Conservation (phyloP, 2,113 vertebrate species). For the Apteryx owenii region DNA sequence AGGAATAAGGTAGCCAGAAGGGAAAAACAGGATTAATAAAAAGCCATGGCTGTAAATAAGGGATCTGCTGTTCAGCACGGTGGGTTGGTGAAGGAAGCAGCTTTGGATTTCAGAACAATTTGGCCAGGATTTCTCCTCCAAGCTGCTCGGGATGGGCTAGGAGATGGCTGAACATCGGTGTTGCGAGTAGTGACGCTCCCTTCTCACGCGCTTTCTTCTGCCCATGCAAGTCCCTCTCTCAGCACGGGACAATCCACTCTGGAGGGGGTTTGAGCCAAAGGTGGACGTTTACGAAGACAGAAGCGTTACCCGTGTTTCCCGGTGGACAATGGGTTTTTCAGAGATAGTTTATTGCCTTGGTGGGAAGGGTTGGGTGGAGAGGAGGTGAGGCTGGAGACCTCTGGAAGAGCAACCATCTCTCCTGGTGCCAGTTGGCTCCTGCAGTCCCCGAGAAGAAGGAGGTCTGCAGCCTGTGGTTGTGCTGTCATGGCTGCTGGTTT, state of each 20-base stretch:
- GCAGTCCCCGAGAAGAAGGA: neutral
- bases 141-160: neutral
- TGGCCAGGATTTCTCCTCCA: neutral
- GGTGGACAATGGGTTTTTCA: neutral
- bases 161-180: neutral
- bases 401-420: neutral
- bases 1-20: neutral
- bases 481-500: neutral
- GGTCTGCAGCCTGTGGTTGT: neutral
- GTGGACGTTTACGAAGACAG: neutral
- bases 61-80: neutral
- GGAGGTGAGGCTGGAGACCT: neutral
- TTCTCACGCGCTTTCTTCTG: too few relatives aligned
- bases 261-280: rapidly evolving
- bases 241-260: rapidly evolving
- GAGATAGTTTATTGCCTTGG: constrained; percentile 58
- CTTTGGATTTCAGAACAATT: neutral
- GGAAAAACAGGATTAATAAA: neutral
- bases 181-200: neutral
- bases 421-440: neutral
- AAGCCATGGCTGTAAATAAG: neutral
- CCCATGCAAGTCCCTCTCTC: neutral
- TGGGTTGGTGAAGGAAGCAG: neutral
- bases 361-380: neutral
- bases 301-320: neutral